Evolutionary conservation across 1,140 invertebrate genomes (phyloP), one percentile per base, ranked within the genome.

Genomic region (Theocolax elegans): DNA sequence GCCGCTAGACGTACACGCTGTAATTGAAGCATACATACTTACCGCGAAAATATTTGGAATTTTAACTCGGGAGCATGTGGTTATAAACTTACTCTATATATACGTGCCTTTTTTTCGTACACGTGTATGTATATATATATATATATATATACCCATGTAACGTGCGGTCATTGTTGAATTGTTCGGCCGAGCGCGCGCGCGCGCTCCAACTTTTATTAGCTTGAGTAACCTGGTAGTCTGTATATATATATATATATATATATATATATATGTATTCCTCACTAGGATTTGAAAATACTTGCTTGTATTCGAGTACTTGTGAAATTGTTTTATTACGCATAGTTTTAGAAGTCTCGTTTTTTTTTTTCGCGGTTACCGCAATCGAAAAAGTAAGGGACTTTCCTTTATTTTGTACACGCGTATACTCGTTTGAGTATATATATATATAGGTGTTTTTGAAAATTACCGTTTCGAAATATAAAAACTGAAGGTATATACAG

Each of bases 311-410:
- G 17, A 35, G 10, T n/a, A 13, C 21, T 67, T 67, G 66, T 31
- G 29, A 67, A 59, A 67, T 60, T 67, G 13, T 67, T 58, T 67
- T 44, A 67, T 67, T 65, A 35, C 63, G 23, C 63, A 54, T 12
- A 15, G n/a, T n/a, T n/a, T n/a, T n/a, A n/a, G n/a, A n/a, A n/a
- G n/a, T n/a, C n/a, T n/a, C n/a, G n/a, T n/a, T n/a, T n/a, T n/a
- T n/a, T n/a, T n/a, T n/a, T n/a, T n/a, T n/a, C n/a, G n/a, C n/a
- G n/a, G n/a, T n/a, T n/a, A n/a, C n/a, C n/a, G n/a, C n/a, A n/a
- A n/a, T n/a, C n/a, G n/a, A n/a, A n/a, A n/a, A n/a, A n/a, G n/a
- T n/a, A n/a, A n/a, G n/a, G n/a, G n/a, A n/a, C n/a, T n/a, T n/a
- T n/a, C n/a, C n/a, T n/a, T n/a, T n/a, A n/a, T n/a, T n/a, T n/a